Base-by-base conservation (phyloP, 2,797 vertebrate species). In the Hirundo rustica region DNA sequence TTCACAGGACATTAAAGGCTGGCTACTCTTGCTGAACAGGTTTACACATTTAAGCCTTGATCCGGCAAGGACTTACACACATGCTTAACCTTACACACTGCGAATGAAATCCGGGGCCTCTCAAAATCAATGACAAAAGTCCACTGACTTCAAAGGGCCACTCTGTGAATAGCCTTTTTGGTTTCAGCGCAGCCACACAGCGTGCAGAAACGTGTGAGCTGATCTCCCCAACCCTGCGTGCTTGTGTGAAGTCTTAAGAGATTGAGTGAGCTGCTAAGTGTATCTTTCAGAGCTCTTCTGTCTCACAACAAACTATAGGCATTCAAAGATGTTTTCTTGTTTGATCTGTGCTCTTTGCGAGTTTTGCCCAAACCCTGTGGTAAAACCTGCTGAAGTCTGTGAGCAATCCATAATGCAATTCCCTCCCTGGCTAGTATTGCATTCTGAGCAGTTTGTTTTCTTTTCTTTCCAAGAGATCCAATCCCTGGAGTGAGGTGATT, bases 91-190 rank as follows among this genome's bases (percentile, higher is more conserved):
- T 95, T 71, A 30, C 60, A 91, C 50, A 85, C 64, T 67, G 75
- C 0, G 3, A 91, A 61, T 40, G 55, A 92, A 97, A 96, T 87
- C 88, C 93, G 16, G 42, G 67, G 77, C 84, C 74, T 95, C 84
- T 93, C 75, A 82, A 95, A 97, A 96, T 96, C 96, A 74, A 95
- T 96, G 92, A 57, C 92, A 91, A 92, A 93, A 94, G 67, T 86
- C 74, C 64, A 36, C 67, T 36, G 48, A 91, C 88, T 96, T 96
- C 95, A 96, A 96, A 96, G 74, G 57, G 38, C 61, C 65, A 25
- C 77, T 76, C 45, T 8, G 40, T 81, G 77, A 94, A 91, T 36
- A 70, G 74, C 30, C 25, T 65, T 89, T 90, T 87, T 71, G 74
- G 92, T 67, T 91, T 90, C 66, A 62, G 44, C 53, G 73, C 89